Base-by-base conservation (phyloP, 2,888 invertebrate genomes). In the Ochropacha duplaris region DNA sequence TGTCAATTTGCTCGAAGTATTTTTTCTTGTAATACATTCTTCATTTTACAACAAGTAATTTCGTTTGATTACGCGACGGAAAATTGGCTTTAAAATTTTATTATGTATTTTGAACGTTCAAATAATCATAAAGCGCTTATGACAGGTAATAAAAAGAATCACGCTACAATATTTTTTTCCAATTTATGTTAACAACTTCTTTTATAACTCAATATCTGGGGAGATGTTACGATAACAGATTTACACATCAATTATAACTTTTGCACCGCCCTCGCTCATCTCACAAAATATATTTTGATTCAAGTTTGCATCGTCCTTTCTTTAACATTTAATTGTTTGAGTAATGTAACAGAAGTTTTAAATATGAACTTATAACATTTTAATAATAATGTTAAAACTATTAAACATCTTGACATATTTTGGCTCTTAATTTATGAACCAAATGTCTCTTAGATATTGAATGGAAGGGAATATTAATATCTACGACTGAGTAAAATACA, bases 71-170 rank as follows among this genome's bases (percentile, higher is more conserved):
- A 84, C 81, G 80, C 76, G 74, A 68, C 81, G 77, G 76, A 71
- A 78, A 87, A 85, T 81, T 74, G 82, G 74, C 84, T 79, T 88
- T 86, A 84, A 86, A 88, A 79, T 84, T 85, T 90, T 88, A 87
- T 84, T 81, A 82, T 77, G 79, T 79, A 78, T 84, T 86, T 81
- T 76, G 75, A 82, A 80, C 88, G 86, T 79, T 84, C 86, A 87
- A 90, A 89, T 88, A 87, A 89, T 87, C 87, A 87, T 90, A 88
- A 89, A 88, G 72, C 79, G 84, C 84, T 90, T 87, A 90, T 83
- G 84, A 80, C 83, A 80, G 86, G 82, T 86, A 78, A 84, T 91
- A 89, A 89, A 87, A 81, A 84, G 83, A 71, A 79, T 76, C 78
- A 80, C 71, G 79, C 79, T 78, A 85, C 83, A 86, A 81, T 81